Conservation (phyloP, 2,113 vertebrate genomes). For the Hemichromis elongatus region DNA sequence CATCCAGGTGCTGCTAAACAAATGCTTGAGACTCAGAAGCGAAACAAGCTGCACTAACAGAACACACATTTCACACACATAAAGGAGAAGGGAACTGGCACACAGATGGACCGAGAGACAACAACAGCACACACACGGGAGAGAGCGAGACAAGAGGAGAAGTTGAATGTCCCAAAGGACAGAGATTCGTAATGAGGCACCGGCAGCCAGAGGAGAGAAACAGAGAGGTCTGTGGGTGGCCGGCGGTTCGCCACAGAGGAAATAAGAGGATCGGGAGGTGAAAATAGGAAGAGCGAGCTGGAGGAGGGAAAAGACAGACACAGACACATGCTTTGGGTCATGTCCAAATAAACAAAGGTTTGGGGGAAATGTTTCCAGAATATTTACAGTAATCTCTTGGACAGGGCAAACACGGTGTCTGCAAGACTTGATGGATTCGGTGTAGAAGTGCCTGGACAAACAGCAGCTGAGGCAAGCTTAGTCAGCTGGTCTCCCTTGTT, state of each 20-base stretch:
- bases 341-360: not conserved
- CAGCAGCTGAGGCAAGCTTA: constrained; percentile 34
- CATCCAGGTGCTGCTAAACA: not conserved
- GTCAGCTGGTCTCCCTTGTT: constrained; percentile 54
- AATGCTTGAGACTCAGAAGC: not conserved
- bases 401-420: not conserved
- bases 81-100: not conserved
- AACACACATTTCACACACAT: not conserved
- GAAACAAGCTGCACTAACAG: not conserved
- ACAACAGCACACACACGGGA: not conserved
- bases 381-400: not conserved
- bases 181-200: not conserved
- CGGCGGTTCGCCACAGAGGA: not conserved
- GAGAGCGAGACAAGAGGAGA: not conserved
- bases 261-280: not conserved
- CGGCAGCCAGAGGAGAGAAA: not conserved
- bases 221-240: not conserved
- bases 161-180: not conserved
- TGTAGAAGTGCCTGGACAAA: constrained; percentile 18
- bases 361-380: not conserved
- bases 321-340: not conserved
- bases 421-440: not conserved
- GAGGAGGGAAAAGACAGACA: not conserved
- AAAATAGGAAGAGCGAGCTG: not conserved
- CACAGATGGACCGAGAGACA: not conserved